phyloP scores from a whole-genome alignment of 2,113 vertebrate genomes.

The Pyxicephalus adspersus region DNA sequence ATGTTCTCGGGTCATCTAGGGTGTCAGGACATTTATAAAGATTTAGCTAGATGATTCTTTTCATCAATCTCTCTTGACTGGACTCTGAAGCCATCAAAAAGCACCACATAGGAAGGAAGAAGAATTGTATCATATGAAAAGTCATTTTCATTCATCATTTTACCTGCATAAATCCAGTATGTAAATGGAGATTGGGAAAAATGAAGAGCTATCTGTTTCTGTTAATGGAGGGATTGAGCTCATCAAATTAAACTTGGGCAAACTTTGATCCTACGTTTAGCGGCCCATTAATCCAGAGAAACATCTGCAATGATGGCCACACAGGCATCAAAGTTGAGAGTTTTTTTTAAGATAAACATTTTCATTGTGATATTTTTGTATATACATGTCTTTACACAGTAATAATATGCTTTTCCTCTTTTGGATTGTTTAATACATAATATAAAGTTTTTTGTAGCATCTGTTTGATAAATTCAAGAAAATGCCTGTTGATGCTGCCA shows the following conservation, averaged over 20 bases:
- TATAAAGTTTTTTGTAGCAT: no score
- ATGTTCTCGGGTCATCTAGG: conserved; percentile 69
- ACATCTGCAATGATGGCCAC: no score
- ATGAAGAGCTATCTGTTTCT: conserved; percentile 7
- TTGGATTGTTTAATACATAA: no score
- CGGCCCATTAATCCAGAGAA: no score
- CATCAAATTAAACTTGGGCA: neutral
- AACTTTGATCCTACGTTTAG: neutral
- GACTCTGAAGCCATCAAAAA: neutral
- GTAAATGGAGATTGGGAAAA: neutral
- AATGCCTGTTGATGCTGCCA: no score
- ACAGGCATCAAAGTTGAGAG: no score
- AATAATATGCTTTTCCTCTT: no score
- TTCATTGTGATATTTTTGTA: no score
- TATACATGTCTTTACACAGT: no score
- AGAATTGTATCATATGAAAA: conserved; percentile 14
- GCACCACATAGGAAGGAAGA: neutral
- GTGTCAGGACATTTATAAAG: conserved; percentile 76
- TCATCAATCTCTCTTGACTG: conserved; percentile 65
- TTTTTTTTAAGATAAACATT: no score
- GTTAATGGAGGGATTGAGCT: conserved; percentile 12
- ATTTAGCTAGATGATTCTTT: conserved; percentile 63
- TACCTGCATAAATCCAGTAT: neutral
- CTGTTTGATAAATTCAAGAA: no score
- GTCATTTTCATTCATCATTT: conserved; percentile 34